Evolutionary conservation across 2,888 invertebrate genomes (phyloP), one percentile per base, ranked within the genome.

Genomic region (Archips crataeganus): DNA sequence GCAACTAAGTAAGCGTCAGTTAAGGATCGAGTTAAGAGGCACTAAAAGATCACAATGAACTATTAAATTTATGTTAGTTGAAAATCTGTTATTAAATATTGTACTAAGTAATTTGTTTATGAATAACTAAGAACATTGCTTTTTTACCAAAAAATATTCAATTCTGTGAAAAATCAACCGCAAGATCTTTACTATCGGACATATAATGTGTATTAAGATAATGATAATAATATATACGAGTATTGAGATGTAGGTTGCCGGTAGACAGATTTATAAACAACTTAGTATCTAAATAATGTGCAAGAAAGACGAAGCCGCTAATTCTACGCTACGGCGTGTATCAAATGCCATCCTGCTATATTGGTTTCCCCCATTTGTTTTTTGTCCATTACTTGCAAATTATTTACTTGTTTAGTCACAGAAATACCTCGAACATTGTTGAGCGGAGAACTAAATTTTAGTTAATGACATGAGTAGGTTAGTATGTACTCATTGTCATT

Each of bases 271-370:
- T 57, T 57, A 57, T 57, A 57, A 54, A 57, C 57, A 57, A 11
- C 57, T 57, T 11, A 57, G 57, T 2, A 11, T 54, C 54, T 54
- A 23, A 54, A 54, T 32, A 36, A 49, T 9, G n/a, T 66, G 51
- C 39, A 42, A 57, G 42, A 66, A 34, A 49, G 64, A 34, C 36
- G 65, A 39, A 54, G 32, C 75, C 76, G 75, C 76, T 77, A 81
- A 80, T 83, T 81, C 82, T 78, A 80, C 81, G 82, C 77, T 79
- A 82, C 75, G 77, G 75, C 74, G 82, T 84, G 82, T 83, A 79
- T 81, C 83, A 78, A 84, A 84, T 83, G 79, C 75, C 79, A 82
- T 82, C 82, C 81, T 79, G 79, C 70, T 75, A 75, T 77, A 79
- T 77, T 77, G 67, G 78, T 77, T 84, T 83, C 81, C 79, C 78